These are phyloP conservation scores for Eristalis intricaria DNA, from an alignment of 2,888 invertebrate species.

Conservation along the genomic window DNA sequence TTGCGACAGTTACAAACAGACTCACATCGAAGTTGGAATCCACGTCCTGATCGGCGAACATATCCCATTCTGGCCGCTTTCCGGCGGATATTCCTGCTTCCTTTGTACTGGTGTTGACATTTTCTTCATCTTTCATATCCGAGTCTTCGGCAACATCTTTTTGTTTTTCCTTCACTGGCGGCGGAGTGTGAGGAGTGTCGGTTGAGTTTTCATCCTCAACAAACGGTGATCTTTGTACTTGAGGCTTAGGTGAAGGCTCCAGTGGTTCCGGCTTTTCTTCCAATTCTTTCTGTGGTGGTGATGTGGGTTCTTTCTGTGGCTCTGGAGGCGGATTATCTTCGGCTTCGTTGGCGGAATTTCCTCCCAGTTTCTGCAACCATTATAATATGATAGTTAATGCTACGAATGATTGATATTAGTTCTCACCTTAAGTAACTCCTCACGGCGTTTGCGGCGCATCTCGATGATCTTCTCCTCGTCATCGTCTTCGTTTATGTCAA, in stretches of 20 bases:
- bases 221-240: constrained; percentile 22
- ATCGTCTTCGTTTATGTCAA: constrained; percentile 92
- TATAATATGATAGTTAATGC: neutral
- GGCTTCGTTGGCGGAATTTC: constrained; percentile 6
- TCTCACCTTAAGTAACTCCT: constrained; percentile 91
- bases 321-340: constrained; percentile 2
- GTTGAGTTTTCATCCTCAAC: constrained; percentile 62
- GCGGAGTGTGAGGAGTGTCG: constrained; percentile 72
- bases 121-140: constrained; percentile 38
- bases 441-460: constrained; percentile 91
- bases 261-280: constrained; percentile 27
- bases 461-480: constrained; percentile 97
- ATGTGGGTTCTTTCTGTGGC: constrained; percentile 22
- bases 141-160: neutral
- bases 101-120: constrained; percentile 40
- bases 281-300: constrained; percentile 25
- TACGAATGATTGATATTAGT: constrained; percentile 78
- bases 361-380: constrained; percentile 75
- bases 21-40: constrained; percentile 88
- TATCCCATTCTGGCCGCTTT: constrained; percentile 90
- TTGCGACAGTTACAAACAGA: constrained; percentile 76
- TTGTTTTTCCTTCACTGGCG: constrained; percentile 22
- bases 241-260: constrained; percentile 19
- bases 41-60: constrained; percentile 96
- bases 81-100: constrained; percentile 73